Percentiles rank a stretch among this genome's conserved stretches.
phyloP scores from a whole-genome alignment of 2,888 invertebrate genomes.

The Argyresthia albistria region DNA sequence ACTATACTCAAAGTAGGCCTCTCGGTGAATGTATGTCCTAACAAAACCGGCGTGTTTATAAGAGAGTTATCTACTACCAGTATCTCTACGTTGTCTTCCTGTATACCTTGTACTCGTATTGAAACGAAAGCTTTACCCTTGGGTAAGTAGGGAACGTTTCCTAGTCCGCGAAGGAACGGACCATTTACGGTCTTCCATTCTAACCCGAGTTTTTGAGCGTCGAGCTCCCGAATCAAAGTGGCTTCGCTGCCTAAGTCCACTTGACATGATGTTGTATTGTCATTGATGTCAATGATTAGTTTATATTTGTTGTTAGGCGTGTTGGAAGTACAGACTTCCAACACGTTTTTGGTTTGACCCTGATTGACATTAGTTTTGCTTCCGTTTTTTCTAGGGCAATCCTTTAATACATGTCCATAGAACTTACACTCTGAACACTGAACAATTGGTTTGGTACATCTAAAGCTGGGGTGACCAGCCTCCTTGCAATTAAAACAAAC shows the following conservation, averaged over 20 bases:
- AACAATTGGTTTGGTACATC: background rate
- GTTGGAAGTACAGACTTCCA: background rate
- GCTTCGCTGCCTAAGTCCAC: slow-evolving; percentile 3
- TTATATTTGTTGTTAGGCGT: slow-evolving; percentile 6
- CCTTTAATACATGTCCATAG: background rate
- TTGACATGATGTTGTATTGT: background rate
- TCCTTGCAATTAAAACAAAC: background rate
- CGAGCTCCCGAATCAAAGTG: slow-evolving; percentile 11
- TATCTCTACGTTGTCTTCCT: slow-evolving; percentile 11
- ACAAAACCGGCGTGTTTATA: slow-evolving; percentile 9
- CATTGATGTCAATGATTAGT: background rate
- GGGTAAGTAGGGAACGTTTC: slow-evolving; percentile 12
- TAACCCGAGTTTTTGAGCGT: slow-evolving; percentile 11
- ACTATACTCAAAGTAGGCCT: slow-evolving; percentile 7
- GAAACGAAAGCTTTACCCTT: slow-evolving; percentile 6
- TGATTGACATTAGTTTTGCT: background rate
- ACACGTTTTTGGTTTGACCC: background rate
- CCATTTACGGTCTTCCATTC: slow-evolving; percentile 7
- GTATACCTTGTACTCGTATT: slow-evolving; percentile 13
- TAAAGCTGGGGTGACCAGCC: background rate
- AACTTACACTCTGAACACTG: background rate
- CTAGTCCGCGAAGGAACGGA: slow-evolving; percentile 12
- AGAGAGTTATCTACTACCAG: slow-evolving; percentile 11
- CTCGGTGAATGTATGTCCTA: slow-evolving; percentile 12
- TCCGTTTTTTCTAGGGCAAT: background rate